phyloP scores from a whole-genome alignment of 2,797 vertebrate species.

The Pseudochirops corinnae region DNA sequence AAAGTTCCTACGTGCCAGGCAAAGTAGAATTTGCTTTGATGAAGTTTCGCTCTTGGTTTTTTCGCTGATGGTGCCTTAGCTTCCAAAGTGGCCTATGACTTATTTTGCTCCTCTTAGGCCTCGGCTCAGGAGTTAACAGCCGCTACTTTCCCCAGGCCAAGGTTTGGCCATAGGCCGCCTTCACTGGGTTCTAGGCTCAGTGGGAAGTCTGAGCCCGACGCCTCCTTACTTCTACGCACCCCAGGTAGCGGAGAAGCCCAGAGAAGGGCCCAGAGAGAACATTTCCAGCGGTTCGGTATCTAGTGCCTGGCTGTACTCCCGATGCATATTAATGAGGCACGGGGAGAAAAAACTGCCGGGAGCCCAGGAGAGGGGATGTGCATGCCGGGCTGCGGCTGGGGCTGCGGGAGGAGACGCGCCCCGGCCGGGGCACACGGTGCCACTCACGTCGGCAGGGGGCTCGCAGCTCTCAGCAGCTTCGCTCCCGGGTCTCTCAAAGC shows the following conservation, averaged over 20 bases:
- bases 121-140: neutral
- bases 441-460: conserved; percentile 87
- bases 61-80: too few species aligned
- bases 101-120: neutral
- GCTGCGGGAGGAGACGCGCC: conserved; percentile 60
- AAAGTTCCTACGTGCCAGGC: neutral
- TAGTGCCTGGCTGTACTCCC: conserved; percentile 20
- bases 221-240: neutral
- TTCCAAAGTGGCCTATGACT: neutral
- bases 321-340: conserved; percentile 78
- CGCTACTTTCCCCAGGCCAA: conserved; percentile 35
- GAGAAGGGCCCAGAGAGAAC: neutral
- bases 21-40: neutral
- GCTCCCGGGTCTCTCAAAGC: conserved; percentile 85
- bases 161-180: neutral
- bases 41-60: neutral
- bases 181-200: neutral
- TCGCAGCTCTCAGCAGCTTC: conserved; percentile 81
- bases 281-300: neutral
- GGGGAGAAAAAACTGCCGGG: neutral
- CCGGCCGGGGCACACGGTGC: conserved; percentile 84
- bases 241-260: neutral
- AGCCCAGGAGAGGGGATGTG: neutral
- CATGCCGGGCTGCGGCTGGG: neutral
- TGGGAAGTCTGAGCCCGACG: neutral